Evolutionary conservation across 2,797 vertebrate species (phyloP).

Genomic region (Lindbergichthys nudifrons): DNA sequence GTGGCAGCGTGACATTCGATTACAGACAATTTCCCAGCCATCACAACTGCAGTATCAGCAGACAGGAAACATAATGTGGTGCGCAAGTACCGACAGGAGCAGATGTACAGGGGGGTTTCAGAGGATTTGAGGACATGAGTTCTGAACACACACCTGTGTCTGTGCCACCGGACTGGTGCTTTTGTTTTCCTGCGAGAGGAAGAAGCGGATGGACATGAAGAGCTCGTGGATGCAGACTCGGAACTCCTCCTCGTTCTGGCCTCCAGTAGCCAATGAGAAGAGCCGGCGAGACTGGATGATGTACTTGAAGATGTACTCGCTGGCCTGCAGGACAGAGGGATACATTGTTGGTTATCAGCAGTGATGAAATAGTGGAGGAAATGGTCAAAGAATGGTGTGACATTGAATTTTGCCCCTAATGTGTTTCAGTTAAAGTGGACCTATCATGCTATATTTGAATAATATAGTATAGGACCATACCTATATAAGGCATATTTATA

Average conservation of each 20-base stretch:
- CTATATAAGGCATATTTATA: no score
- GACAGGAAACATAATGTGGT: slow-evolving; percentile 26
- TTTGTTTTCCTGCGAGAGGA: slow-evolving; percentile 96
- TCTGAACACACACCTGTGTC: slow-evolving; percentile 88
- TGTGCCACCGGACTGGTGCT: slow-evolving; percentile 89
- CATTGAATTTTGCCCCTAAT: no score
- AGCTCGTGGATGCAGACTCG: slow-evolving; percentile 96
- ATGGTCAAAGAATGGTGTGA: no score
- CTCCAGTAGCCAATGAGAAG: slow-evolving; percentile 95
- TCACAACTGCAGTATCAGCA: slow-evolving; percentile 57
- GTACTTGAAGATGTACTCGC: slow-evolving; percentile 99
- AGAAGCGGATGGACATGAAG: slow-evolving; percentile 97
- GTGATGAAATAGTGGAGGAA: not conserved
- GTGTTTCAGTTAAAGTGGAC: no score
- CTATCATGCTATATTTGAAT: no score
- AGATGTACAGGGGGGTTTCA: not conserved
- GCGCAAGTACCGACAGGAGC: slow-evolving; percentile 20
- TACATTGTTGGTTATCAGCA: not conserved
- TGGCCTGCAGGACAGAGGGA: slow-evolving; percentile 85
- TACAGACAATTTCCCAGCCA: slow-evolving; percentile 66
- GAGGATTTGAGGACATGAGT: not conserved
- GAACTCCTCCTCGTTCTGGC: slow-evolving; percentile 98
- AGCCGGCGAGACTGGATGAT: slow-evolving; percentile 96
- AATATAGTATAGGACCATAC: no score
- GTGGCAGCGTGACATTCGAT: slow-evolving; percentile 73